Percentiles rank a stretch among this genome's conserved stretches.
Evolutionary conservation across 2,888 invertebrate genomes (phyloP).

Genomic region (Meteorus cinctellus): DNA sequence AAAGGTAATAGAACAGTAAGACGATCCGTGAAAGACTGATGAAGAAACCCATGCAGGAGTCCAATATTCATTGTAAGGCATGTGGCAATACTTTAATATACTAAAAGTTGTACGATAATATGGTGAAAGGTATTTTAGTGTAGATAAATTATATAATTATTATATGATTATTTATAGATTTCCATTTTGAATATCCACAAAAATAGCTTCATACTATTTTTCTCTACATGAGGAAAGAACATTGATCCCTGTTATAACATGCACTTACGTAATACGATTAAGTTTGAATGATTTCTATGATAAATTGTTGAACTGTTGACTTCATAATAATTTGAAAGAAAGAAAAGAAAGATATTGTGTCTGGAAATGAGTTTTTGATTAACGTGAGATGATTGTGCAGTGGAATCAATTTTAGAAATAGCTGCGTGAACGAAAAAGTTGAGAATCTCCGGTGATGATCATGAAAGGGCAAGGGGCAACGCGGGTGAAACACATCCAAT

Average conservation of each 20-base stretch:
- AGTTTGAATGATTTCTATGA: not conserved
- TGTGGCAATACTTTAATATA: too few species aligned
- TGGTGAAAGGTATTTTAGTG: too few species aligned
- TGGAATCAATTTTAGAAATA: slow-evolving; percentile 32
- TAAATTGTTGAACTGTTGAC: not conserved
- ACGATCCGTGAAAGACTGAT: too few species aligned
- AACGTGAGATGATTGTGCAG: slow-evolving; percentile 19
- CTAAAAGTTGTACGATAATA: too few species aligned
- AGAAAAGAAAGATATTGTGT: not conserved
- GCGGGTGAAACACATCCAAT: slow-evolving; percentile 39
- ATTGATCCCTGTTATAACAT: not conserved
- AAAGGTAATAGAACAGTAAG: too few species aligned
- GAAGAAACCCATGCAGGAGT: too few species aligned
- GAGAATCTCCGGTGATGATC: slow-evolving; percentile 48
- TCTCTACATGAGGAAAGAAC: too few species aligned
- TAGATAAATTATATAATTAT: too few species aligned
- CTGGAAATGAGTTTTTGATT: slow-evolving; percentile 29
- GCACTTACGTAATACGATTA: not conserved
- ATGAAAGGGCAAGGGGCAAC: slow-evolving; percentile 41
- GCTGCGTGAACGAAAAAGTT: slow-evolving; percentile 43
- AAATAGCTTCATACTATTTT: too few species aligned
- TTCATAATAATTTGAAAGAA: not conserved
- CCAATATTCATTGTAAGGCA: too few species aligned
- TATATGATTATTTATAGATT: too few species aligned
- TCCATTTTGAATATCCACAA: too few species aligned